These are phyloP conservation scores for Diabrotica virgifera DNA, from an alignment of 1,140 invertebrate species.

Conservation along the genomic window DNA sequence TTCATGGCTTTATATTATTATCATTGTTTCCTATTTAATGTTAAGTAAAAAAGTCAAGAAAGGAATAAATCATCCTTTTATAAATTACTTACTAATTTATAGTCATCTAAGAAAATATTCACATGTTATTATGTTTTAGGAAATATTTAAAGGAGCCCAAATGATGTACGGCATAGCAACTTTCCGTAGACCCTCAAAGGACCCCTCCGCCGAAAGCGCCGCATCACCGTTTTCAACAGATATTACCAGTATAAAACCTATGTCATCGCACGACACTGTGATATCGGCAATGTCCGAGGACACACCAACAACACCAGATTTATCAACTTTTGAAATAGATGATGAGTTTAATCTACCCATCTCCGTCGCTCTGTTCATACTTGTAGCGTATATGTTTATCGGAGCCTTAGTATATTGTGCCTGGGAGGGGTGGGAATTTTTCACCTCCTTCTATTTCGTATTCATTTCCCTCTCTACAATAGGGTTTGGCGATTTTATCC, in stretches of 20 bases:
- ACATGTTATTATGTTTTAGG: constrained; percentile 51
- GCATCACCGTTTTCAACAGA: constrained; percentile 30
- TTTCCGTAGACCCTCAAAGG: constrained; percentile 66
- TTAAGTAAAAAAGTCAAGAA: too few species aligned
- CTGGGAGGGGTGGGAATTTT: constrained; percentile 80
- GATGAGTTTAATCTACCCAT: constrained; percentile 93
- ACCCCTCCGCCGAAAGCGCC: constrained; percentile 32
- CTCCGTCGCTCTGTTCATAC: constrained; percentile 76
- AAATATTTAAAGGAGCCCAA: constrained; percentile 78
- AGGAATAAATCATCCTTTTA: too few species aligned
- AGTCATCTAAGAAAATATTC: too few species aligned
- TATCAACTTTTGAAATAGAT: constrained; percentile 70
- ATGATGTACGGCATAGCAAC: constrained; percentile 74
- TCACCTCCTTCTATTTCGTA: constrained; percentile 91
- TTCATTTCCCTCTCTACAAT: constrained; percentile 95
- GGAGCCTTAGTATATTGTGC: constrained; percentile 76
- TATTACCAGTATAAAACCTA: constrained; percentile 44
- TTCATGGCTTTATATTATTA: too few species aligned
- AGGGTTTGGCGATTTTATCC: constrained; percentile 87
- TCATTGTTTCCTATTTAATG: too few species aligned
- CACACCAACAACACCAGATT: constrained; percentile 68
- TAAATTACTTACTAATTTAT: too few species aligned
- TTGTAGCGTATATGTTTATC: constrained; percentile 80
- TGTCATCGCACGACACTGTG: not conserved
- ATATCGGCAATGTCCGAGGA: constrained; percentile 17